Evolutionary conservation across 2,113 vertebrate genomes (phyloP).

Genomic region (Cervus canadensis): DNA sequence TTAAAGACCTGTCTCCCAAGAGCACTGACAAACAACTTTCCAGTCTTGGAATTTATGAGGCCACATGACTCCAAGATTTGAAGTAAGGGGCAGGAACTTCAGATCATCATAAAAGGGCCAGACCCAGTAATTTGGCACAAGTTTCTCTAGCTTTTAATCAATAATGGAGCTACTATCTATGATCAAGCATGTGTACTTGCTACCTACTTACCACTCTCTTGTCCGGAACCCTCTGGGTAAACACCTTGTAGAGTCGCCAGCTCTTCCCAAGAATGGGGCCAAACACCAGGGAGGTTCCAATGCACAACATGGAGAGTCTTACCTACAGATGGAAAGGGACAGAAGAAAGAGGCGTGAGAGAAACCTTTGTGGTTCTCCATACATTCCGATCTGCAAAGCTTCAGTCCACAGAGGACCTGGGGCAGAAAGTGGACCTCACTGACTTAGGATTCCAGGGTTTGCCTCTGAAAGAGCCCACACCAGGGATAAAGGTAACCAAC

Average conservation of each 20-base stretch:
- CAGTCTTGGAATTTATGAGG: neutral
- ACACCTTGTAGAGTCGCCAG: slow-evolving; percentile 95
- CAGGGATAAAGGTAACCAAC: neutral
- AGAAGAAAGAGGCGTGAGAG: neutral
- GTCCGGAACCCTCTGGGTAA: slow-evolving; percentile 93
- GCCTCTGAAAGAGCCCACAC: neutral
- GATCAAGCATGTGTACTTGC: neutral
- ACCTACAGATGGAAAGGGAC: slow-evolving; percentile 75
- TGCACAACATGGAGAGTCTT: slow-evolving; percentile 89
- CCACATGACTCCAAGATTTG: neutral
- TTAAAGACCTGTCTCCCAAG: neutral
- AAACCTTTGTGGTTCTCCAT: neutral
- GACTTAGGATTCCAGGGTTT: neutral
- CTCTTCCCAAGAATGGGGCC: slow-evolving; percentile 95
- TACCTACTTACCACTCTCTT: slow-evolving; percentile 93
- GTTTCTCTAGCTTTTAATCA: neutral
- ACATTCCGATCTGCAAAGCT: neutral
- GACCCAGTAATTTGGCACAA: neutral
- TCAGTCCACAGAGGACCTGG: neutral
- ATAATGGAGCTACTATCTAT: neutral
- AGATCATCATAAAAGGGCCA: neutral
- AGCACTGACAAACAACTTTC: neutral
- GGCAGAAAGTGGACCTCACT: neutral
- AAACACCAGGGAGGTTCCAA: slow-evolving; percentile 92
- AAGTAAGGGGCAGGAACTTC: neutral